A percentile compares a stretch with the other conserved stretches of the same genome.
Evolutionary conservation across 1,140 invertebrate species (phyloP).

Genomic region (Drepana arcuata): DNA sequence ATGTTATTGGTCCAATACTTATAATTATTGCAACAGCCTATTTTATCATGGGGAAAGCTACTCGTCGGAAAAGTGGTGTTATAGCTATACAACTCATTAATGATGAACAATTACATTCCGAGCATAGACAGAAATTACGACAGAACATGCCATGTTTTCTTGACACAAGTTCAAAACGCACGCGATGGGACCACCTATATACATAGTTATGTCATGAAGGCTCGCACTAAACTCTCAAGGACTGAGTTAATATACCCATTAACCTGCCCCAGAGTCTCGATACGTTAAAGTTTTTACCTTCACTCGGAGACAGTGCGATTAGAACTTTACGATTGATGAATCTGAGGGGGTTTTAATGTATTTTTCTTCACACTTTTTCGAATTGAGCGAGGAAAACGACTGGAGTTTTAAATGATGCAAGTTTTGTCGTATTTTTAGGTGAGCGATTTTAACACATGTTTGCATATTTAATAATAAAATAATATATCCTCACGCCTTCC

Average conservation of each 20-base stretch:
- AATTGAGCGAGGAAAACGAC: slow-evolving; percentile 7
- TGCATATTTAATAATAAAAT: too few relatives aligned
- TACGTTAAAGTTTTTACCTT: slow-evolving; percentile 14
- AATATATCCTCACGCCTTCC: too few relatives aligned
- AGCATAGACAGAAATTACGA: not conserved
- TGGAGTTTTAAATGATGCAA: too few relatives aligned
- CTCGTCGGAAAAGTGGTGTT: too few relatives aligned
- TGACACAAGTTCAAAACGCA: not conserved
- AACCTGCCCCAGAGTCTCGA: slow-evolving; percentile 1
- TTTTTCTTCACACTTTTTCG: slow-evolving; percentile 12
- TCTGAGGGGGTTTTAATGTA: slow-evolving; percentile 21
- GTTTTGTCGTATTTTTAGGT: too few relatives aligned
- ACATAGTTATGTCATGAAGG: too few relatives aligned
- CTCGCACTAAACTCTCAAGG: not conserved
- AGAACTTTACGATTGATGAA: slow-evolving; percentile 38
- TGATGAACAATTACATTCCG: not conserved
- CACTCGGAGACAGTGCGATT: slow-evolving; percentile 22
- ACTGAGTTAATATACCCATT: slow-evolving; percentile 6
- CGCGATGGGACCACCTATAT: not conserved
- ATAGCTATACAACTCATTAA: too few relatives aligned
- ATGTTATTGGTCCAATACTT: too few relatives aligned
- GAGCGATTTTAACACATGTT: too few relatives aligned
- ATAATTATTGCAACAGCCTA: too few relatives aligned
- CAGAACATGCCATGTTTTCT: too few relatives aligned
- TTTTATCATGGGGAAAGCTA: too few relatives aligned